Evolutionary conservation across 2,888 invertebrate genomes (phyloP).

Genomic region (Helicoverpa assulta): DNA sequence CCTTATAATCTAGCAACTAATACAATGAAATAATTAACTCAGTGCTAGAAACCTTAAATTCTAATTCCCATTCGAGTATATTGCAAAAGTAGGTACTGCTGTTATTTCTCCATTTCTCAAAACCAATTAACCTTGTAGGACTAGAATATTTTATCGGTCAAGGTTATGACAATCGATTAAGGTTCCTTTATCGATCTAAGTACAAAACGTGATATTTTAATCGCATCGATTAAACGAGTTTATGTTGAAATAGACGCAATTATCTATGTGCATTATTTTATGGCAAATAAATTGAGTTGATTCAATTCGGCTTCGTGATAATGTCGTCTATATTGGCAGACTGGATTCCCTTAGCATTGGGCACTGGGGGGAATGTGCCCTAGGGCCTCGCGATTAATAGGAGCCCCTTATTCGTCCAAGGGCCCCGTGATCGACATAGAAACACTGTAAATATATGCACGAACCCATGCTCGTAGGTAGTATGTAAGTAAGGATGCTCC

Average conservation of each 20-base stretch:
- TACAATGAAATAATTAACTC: neutral
- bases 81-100: neutral
- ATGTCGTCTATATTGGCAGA: neutral
- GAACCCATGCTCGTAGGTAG: no score
- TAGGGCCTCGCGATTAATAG: no score
- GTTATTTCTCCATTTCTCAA: constrained; percentile 7
- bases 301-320: neutral
- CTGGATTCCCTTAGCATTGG: no score
- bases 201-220: constrained; percentile 13
- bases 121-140: constrained; percentile 18
- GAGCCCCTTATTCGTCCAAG: no score
- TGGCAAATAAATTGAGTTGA: neutral
- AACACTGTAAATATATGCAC: no score
- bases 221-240: neutral
- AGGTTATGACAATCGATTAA: constrained; percentile 27
- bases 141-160: constrained; percentile 40
- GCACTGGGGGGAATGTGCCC: no score
- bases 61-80: no score
- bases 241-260: neutral
- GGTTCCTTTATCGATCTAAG: constrained; percentile 38
- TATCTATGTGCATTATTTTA: no score
- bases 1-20: neutral
- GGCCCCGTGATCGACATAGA: no score
- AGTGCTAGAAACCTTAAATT: constrained; percentile 1
- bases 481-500: no score